phyloP scores from a whole-genome alignment of 2,888 invertebrate genomes.

The Eledone cirrhosa region DNA sequence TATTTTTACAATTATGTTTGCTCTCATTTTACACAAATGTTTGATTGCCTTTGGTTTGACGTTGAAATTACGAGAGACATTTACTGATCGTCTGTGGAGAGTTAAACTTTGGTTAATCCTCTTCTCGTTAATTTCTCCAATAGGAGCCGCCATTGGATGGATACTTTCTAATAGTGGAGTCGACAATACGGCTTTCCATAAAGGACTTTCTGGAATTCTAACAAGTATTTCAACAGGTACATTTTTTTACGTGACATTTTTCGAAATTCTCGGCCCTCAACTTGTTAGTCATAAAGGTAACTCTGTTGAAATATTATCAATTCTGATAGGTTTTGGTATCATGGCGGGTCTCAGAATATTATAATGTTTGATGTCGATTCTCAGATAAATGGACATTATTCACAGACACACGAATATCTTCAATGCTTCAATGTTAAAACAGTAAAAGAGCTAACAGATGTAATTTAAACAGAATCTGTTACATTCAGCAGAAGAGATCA shows the following conservation, averaged over 20 bases:
- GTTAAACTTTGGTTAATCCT: constrained; percentile 18
- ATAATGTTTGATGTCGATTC: no score
- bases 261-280: constrained; percentile 79
- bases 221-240: constrained; percentile 91
- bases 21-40: constrained; percentile 70
- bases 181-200: neutral
- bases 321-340: no score
- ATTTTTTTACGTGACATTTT: constrained; percentile 91
- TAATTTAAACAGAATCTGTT: no score
- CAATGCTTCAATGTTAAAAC: no score
- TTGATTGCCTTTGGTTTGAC: constrained; percentile 71
- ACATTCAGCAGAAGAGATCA: no score
- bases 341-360: no score
- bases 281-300: neutral
- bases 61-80: constrained; percentile 43
- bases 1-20: constrained; percentile 63
- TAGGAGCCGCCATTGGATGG: constrained; percentile 32
- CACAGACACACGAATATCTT: no score
- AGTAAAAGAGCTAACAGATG: no score
- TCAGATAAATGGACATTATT: no score
- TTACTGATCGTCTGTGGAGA: constrained; percentile 21
- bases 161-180: constrained; percentile 28
- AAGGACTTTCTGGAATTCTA: constrained; percentile 58
- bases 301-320: no score
- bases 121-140: constrained; percentile 33